A percentile compares a stretch with the other conserved stretches of the same genome.
Evolutionary conservation across 2,113 vertebrate species (phyloP).

Genomic region (Ramphastos sulfuratus): DNA sequence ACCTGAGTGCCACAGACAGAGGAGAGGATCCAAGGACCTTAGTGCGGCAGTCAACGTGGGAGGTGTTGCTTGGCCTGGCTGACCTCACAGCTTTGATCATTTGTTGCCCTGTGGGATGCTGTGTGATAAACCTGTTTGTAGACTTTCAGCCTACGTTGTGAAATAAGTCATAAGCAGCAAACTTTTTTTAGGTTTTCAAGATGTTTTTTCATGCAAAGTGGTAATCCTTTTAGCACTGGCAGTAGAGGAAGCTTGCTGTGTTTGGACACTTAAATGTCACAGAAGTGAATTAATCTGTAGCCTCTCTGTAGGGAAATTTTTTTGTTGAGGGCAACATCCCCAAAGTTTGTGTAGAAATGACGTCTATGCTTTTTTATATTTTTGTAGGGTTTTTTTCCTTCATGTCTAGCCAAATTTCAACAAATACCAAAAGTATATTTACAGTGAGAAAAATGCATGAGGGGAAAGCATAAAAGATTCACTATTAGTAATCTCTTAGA

Average conservation of each 20-base stretch:
- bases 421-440: background rate
- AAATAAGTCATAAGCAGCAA: background rate
- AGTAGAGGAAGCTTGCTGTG: background rate
- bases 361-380: background rate
- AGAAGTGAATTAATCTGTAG: background rate
- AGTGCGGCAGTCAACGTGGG: accelerated
- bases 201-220: background rate
- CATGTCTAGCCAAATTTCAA: background rate
- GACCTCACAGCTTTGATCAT: background rate
- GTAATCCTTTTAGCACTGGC: background rate
- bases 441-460: background rate
- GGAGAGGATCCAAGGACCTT: background rate
- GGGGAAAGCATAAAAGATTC: accelerated
- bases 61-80: accelerated
- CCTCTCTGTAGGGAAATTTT: background rate
- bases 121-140: accelerated
- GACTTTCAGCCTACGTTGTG: background rate
- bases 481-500: background rate
- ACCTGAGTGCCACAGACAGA: accelerated
- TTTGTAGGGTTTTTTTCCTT: background rate
- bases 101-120: background rate
- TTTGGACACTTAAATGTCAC: background rate
- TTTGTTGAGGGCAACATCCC: background rate
- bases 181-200: background rate
- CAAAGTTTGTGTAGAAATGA: background rate